Evolutionary conservation across 2,797 vertebrate species (phyloP), one percentile per base, ranked within the genome.

Genomic region (Semaprochilodus insignis): DNA sequence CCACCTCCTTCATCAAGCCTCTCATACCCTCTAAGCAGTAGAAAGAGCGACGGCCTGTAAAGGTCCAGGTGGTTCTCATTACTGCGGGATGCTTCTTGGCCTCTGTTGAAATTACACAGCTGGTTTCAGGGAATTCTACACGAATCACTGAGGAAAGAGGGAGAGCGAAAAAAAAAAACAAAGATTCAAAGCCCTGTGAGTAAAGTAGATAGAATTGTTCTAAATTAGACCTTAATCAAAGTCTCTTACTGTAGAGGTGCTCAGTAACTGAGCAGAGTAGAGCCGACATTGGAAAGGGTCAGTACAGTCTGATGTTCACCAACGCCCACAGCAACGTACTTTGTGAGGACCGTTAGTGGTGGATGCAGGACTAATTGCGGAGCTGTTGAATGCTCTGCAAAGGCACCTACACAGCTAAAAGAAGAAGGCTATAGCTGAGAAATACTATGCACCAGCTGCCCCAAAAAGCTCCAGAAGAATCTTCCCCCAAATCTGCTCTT

Each of bases 51-150:
- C 77, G 71, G 81, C 82, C 67, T 82, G 73, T n/a, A 44, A 74
- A 73, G 55, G 48, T 80, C 87, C 88, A 90, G 85, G 70, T 89
- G 89, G 82, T 87, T 87, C 83, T 85, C 85, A 81, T 90, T 87
- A 85, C 63, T 3, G 75, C 72, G 34, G 79, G 83, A 88, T 74
- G 67, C 82, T 81, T 87, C 67, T 84, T 86, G 88, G 86, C 84
- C 82, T 78, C 44, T 19, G 48, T 62, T 75, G 77, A 80, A 85
- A 85, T 87, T 82, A 87, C 83, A 87, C 89, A 90, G 89, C 87
- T 89, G 89, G 83, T 85, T 88, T 88, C 87, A 89, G 86, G 81
- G 87, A 87, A 85, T 85, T 81, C 77, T 77, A 80, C 84, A 85
- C 75, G 60, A 82, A 86, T 82, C 54, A 57, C 75, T 54, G 73